Conservation (phyloP, 2,797 vertebrate species). For the Sebastes cheni region DNA sequence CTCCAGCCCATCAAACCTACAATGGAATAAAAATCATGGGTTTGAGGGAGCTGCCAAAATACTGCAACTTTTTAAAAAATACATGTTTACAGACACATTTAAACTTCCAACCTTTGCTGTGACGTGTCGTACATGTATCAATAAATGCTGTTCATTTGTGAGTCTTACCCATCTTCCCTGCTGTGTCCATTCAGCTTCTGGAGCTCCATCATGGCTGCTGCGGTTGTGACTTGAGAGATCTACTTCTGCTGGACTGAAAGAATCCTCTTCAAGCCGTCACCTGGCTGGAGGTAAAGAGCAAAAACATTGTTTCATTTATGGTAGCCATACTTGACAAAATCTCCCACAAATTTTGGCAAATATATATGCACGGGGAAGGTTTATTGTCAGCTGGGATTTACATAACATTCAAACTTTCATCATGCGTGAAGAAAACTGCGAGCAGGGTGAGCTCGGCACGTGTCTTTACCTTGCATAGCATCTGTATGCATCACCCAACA, state of each 20-base stretch:
- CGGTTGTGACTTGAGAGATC: background rate
- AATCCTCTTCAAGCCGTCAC: slow-evolving; percentile 12
- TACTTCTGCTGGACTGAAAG: slow-evolving; percentile 5
- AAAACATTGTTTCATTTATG: background rate
- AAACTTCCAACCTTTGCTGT: background rate
- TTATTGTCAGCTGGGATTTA: background rate
- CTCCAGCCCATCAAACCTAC: slow-evolving; percentile 77
- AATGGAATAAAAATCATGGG: background rate
- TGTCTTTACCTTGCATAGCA: background rate
- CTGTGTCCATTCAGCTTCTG: slow-evolving; percentile 81
- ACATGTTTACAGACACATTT: background rate
- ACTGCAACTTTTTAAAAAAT: background rate
- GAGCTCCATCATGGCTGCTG: slow-evolving; percentile 75
- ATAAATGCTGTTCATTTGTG: background rate
- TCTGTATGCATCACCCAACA: background rate
- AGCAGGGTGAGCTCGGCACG: background rate
- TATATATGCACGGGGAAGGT: background rate
- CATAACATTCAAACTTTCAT: slow-evolving; percentile 16
- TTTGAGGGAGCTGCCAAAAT: background rate
- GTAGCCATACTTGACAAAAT: too few relatives aligned
- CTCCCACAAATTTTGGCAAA: background rate
- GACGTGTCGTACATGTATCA: background rate
- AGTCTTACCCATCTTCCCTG: slow-evolving; percentile 75
- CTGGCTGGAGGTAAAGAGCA: slow-evolving; percentile 14
- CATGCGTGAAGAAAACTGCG: background rate